Base-by-base conservation (phyloP, 2,888 invertebrate genomes). In the Leptothorax acervorum region DNA sequence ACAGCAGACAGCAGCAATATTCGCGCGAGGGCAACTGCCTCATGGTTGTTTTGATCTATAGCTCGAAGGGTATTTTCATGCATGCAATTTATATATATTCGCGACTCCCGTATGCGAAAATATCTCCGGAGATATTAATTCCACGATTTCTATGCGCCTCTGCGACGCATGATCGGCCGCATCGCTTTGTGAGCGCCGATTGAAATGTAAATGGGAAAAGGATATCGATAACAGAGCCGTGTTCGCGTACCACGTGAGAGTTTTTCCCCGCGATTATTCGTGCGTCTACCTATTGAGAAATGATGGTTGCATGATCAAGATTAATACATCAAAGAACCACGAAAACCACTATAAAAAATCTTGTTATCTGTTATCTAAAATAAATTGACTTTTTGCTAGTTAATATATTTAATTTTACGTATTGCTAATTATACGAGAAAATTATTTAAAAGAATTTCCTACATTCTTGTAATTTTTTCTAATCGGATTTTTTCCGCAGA, bases 201-300 rank as follows among this genome's bases (percentile, higher is more conserved):
- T 81, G 79, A 81, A 81, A 81, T 81, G 79, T 81, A 81, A 71
- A 81, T 81, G 71, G 35, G 18, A 71, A 81, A 81, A 60, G 48
- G 57, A 42, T 81, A 71, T 71, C 71, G 48, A 78, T 78, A 78
- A 68, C 68, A 68, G 39, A 18, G 57, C n/a, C 23, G 23, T 35
- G 55, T 57, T 48, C 57, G 23, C 48, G 28, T 71, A 79, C 60
- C 48, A 31, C 39, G 31, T 28, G 57, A 71, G 18, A 66, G 15
- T 71, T 39, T 42, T 31, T 42, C 11, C 42, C 55, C 8, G 9
- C 5, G 28, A 78, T 76, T 45, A 68, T 62, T 68, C 42, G 42
- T 42, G n/a, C 48, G 31, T 73, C 35, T 60, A 18, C 31, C 35
- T 62, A 12, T 71, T 48, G 71, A 71, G 31, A 12, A 48, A 60